Conservation (phyloP, 2,113 vertebrate genomes). For the Astur gentilis region DNA sequence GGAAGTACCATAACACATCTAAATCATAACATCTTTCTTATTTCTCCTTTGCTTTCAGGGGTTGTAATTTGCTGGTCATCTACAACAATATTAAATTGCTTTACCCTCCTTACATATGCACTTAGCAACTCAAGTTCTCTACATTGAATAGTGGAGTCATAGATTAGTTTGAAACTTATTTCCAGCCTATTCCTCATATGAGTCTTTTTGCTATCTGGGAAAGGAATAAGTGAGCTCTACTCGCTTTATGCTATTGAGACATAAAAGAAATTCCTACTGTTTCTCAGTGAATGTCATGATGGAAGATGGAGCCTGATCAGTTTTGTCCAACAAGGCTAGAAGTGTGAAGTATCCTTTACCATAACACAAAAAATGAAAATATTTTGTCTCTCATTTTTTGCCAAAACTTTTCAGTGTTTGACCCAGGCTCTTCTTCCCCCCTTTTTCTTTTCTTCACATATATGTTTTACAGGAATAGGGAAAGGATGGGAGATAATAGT, state of each 20-base stretch:
- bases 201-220: not conserved
- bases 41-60: not conserved
- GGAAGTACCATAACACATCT: not conserved
- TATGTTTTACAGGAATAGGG: not conserved
- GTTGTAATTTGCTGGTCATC: not conserved
- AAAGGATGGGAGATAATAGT: not conserved
- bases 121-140: not conserved
- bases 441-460: not conserved
- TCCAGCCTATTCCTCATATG: not conserved
- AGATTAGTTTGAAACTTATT: not conserved
- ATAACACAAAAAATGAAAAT: not conserved
- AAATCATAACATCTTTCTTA: not conserved
- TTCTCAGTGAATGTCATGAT: not conserved
- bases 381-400: not conserved
- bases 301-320: too few relatives aligned
- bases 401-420: not conserved
- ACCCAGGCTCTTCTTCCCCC: fast-evolving
- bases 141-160: not conserved
- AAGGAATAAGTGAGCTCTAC: not conserved
- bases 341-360: not conserved
- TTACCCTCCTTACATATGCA: not conserved
- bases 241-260: not conserved
- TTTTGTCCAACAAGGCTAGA: not conserved
- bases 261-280: not conserved
- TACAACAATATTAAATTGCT: not conserved